phyloP scores from a whole-genome alignment of 92 coral and sea anemone species.

The Anthopleura xanthogrammica region DNA sequence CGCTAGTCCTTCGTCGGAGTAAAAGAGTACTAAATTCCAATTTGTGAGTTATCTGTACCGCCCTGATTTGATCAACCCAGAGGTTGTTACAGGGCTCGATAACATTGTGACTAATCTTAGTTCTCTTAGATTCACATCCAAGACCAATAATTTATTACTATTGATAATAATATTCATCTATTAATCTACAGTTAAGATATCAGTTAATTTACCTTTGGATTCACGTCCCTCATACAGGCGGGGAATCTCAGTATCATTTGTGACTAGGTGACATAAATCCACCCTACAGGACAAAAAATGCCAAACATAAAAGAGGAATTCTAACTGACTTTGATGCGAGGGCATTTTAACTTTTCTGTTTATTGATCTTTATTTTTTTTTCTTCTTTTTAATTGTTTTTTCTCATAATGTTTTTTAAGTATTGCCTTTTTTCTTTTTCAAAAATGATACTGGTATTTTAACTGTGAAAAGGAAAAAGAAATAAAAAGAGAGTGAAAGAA shows the following conservation, averaged over 20 bases:
- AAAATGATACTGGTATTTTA: background rate
- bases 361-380: no score
- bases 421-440: background rate
- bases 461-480: background rate
- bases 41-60: no score
- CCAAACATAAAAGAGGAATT: background rate
- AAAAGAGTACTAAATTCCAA: no score
- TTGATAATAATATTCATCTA: no score
- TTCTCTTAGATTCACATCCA: background rate
- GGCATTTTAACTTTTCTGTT: no score
- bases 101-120: background rate
- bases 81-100: no score
- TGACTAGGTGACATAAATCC: constrained; percentile 53
- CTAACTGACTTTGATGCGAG: no score
- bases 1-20: no score
- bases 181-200: background rate
- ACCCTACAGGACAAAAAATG: constrained; percentile 36
- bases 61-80: no score
- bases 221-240: constrained; percentile 33
- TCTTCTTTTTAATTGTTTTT: no score
- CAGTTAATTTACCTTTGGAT: background rate
- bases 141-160: background rate
- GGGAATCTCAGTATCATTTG: constrained; percentile 35
- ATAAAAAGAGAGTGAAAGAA: background rate
- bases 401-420: background rate